Conservation (phyloP, 2,888 invertebrate genomes). For the Aspidapion aeneum region DNA sequence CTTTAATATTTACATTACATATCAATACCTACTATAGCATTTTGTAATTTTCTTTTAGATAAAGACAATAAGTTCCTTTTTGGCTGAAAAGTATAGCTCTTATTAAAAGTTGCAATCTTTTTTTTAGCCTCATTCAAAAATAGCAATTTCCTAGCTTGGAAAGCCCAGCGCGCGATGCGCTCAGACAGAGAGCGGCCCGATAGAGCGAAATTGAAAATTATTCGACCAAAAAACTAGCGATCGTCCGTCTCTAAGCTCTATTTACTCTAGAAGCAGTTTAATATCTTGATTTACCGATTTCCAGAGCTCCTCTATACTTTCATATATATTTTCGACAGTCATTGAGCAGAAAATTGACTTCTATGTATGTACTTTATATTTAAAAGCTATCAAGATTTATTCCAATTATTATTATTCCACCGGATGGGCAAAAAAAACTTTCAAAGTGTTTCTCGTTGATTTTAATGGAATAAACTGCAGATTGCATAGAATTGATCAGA, state of each 20-base stretch:
- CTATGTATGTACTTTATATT: background rate
- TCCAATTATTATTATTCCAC: no score
- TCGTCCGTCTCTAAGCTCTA: slow-evolving; percentile 24
- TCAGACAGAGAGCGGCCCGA: background rate
- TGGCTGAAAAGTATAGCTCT: no score
- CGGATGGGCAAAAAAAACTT: no score
- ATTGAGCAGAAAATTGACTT: background rate
- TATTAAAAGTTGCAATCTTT: background rate
- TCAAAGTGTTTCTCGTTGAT: no score
- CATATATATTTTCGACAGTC: background rate
- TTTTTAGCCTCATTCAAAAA: background rate
- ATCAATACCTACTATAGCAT: no score
- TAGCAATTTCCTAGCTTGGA: background rate
- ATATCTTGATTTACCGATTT: slow-evolving; percentile 21
- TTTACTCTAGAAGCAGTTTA: slow-evolving; percentile 28
- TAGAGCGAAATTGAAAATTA: slow-evolving; percentile 27
- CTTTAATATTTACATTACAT: no score
- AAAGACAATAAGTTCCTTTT: no score
- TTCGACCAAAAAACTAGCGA: slow-evolving; percentile 28
- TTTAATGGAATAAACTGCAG: no score
- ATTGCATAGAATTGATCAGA: no score
- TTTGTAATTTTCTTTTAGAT: no score
- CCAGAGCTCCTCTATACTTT: no score
- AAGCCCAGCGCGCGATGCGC: background rate
- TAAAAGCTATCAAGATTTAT: no score